phyloP scores from a whole-genome alignment of 2,113 vertebrate genomes.

The Colaptes auratus region DNA sequence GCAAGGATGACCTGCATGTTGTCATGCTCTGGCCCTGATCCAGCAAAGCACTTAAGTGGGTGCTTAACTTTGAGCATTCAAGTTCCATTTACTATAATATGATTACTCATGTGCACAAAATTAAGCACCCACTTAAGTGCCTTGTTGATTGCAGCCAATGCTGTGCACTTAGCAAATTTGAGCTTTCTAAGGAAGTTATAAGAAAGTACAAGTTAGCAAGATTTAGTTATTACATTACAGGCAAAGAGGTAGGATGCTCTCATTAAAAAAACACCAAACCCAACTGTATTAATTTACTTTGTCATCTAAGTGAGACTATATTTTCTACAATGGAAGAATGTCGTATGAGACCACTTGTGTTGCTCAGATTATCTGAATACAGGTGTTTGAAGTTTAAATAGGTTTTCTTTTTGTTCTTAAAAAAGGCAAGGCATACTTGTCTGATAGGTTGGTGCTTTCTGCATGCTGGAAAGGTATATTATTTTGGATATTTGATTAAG shows the following conservation, averaged over 20 bases:
- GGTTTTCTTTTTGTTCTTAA: background rate
- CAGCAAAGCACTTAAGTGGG: conserved; percentile 60
- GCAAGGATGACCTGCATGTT: background rate
- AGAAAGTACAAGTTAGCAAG: conserved; percentile 19
- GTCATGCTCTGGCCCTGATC: conserved; percentile 28
- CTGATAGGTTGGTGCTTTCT: background rate
- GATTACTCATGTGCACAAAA: conserved; percentile 42
- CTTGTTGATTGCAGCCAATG: conserved; percentile 28
- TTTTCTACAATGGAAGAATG: background rate
- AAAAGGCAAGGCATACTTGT: background rate
- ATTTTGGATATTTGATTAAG: conserved; percentile 12
- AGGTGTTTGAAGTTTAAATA: background rate
- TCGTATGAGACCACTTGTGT: background rate
- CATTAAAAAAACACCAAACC: background rate
- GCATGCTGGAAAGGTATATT: background rate
- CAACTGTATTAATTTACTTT: conserved; percentile 12
- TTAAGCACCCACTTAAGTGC: conserved; percentile 53
- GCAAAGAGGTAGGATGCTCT: background rate
- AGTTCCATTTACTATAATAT: conserved; percentile 30
- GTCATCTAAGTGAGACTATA: background rate
- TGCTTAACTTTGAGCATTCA: conserved; percentile 45
- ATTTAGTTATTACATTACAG: background rate
- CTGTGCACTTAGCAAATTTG: conserved; percentile 8
- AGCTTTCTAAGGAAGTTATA: conserved; percentile 5
- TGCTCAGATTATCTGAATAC: background rate